These are phyloP conservation scores for Flabesymbios commensalis DNA, from an alignment of 2,888 invertebrate species.

Conservation along the genomic window DNA sequence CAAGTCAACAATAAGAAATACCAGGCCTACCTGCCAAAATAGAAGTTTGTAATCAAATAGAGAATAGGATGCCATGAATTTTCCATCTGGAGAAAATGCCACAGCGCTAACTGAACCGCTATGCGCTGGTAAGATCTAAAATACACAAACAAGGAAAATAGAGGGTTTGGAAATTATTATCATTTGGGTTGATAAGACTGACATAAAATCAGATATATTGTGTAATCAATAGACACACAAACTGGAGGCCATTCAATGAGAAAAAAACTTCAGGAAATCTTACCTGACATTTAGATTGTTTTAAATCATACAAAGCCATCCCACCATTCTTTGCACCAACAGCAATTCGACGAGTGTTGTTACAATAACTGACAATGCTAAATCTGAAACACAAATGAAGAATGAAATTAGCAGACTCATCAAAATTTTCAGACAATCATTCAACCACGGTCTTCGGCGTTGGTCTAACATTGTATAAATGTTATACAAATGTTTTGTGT, in stretches of 20 bases:
- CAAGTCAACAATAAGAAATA: no score
- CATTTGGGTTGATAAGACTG: not conserved
- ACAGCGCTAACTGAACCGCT: slow-evolving; percentile 82
- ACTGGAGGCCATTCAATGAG: not conserved
- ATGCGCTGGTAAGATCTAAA: slow-evolving; percentile 87
- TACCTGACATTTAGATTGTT: slow-evolving; percentile 86
- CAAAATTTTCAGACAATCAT: not conserved
- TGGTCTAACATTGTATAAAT: no score
- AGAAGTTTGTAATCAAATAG: slow-evolving; percentile 90
- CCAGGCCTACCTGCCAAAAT: slow-evolving; percentile 99
- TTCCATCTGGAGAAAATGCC: slow-evolving; percentile 96
- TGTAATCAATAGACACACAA: no score
- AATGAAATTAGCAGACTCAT: no score
- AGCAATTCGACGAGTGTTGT: slow-evolving; percentile 88
- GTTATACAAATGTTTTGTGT: no score
- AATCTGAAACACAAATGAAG: slow-evolving; percentile 72
- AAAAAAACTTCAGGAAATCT: slow-evolving; percentile 31
- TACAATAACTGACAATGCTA: slow-evolving; percentile 76
- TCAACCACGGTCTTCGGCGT: no score
- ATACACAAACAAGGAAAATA: not conserved
- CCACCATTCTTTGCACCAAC: slow-evolving; percentile 93
- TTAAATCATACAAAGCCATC: slow-evolving; percentile 91
- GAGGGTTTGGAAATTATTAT: not conserved
- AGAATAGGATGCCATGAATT: slow-evolving; percentile 94
- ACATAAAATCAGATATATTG: no score